Evolutionary conservation across 2,888 invertebrate genomes (phyloP).

Genomic region (Tridacna crocea): DNA sequence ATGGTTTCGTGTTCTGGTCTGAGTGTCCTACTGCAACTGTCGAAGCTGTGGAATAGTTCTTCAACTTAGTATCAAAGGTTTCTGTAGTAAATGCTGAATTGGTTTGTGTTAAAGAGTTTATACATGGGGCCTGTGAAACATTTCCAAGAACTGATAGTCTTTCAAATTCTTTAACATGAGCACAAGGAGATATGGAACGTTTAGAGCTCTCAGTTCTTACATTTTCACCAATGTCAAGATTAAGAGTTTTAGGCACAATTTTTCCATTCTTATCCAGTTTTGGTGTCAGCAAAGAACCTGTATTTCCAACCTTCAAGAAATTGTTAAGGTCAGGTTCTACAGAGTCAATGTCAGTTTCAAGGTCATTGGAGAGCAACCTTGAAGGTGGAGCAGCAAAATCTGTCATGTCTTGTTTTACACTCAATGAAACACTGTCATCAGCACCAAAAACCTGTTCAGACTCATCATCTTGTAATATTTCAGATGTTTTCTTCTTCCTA

Average conservation of each 20-base stretch:
- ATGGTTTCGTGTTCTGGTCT: background rate
- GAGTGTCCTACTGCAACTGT: background rate
- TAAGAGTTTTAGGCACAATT: slow-evolving; percentile 34
- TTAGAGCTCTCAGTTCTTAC: slow-evolving; percentile 5
- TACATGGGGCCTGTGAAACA: slow-evolving; percentile 31
- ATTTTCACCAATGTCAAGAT: slow-evolving; percentile 33
- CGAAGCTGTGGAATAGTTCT: slow-evolving; percentile 2
- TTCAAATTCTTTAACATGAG: slow-evolving; percentile 48
- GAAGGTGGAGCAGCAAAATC: slow-evolving; percentile 22
- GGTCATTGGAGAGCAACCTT: slow-evolving; percentile 52
- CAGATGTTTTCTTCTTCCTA: background rate
- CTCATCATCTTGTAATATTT: background rate
- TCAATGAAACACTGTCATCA: slow-evolving; percentile 21
- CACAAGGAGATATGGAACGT: slow-evolving; percentile 56
- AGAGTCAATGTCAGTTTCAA: slow-evolving; percentile 63
- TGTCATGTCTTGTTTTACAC: background rate
- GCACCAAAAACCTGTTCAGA: slow-evolving; percentile 20
- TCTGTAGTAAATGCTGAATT: background rate
- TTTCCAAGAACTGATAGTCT: slow-evolving; percentile 24
- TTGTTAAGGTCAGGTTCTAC: slow-evolving; percentile 51
- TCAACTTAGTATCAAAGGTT: background rate
- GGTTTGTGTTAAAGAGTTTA: slow-evolving; percentile 39
- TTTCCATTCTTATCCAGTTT: slow-evolving; percentile 27
- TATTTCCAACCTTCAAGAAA: slow-evolving; percentile 25
- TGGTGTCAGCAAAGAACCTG: slow-evolving; percentile 4